Evolutionary conservation across 2,888 invertebrate genomes (phyloP), one percentile per base, ranked within the genome.

Genomic region (Nephrotoma guestfalica): DNA sequence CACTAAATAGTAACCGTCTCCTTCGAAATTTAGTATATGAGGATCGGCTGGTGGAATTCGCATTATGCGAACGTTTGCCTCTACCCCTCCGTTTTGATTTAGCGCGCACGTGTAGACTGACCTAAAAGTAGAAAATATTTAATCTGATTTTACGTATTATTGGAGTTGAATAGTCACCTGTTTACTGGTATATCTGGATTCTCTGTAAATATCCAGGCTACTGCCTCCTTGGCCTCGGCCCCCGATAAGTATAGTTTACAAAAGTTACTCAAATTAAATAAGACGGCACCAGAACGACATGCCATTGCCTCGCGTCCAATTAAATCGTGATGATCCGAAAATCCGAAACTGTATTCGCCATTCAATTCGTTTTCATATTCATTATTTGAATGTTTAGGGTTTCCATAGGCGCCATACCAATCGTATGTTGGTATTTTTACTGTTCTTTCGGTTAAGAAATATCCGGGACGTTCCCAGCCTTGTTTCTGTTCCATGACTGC

Each of bases 201-300:
- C n/a, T 96, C 95, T 0, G 96, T 95, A 91, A 97, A 97, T 7
- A 98, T 93, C 93, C 97, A 95, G 89, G 97, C 94, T 0, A 96
- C 96, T 0, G 97, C 96, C 88, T 94, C 92, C 89, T 95, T 94
- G 0, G 96, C 95, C 89, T 97, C 96, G 0, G 96, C 96, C 0
- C 98, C 98, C 42, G 95, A 95, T 88, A 98, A 91, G 91, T 96
- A 97, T 92, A 96, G 94, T 92, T 98, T 98, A 83, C 97, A 96
- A 90, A 97, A 97, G 90, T 97, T 97, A 5, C 97, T 97, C 93
- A 97, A 94, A 90, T 98, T 94, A 91, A 98, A 97, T 13, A 97
- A 91, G 0, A 95, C 97, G 0, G 95, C 97, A 87, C 93, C 94
- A 88, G 95, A 95, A 86, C 98, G 93, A 88, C 97, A 96, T 2